A percentile compares a stretch with the other conserved stretches of the same genome.
phyloP scores from a whole-genome alignment of 2,797 vertebrate genomes.

The Pogonophryne albipinna region DNA sequence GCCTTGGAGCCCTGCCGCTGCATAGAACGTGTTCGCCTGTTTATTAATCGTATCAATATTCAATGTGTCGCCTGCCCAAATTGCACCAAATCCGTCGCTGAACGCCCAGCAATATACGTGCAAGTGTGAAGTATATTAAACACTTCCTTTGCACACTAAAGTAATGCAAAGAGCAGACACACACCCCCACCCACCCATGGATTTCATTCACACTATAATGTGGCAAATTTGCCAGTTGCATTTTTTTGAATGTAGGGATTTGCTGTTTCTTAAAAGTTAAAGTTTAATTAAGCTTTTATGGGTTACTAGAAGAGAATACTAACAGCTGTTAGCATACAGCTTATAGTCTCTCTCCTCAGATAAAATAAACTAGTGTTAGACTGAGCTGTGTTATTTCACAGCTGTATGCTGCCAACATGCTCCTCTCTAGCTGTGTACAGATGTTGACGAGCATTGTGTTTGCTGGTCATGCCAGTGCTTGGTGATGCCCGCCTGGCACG shows the following conservation, averaged over 20 bases:
- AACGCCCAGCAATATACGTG: too few species aligned
- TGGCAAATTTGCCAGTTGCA: neutral
- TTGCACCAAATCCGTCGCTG: too few species aligned
- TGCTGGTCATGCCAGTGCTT: constrained; percentile 53
- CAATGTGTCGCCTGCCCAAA: too few species aligned
- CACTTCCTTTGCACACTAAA: too few species aligned
- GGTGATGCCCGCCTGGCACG: constrained; percentile 70
- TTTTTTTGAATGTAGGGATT: neutral
- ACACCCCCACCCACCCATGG: too few species aligned
- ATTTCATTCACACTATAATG: neutral
- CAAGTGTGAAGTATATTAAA: too few species aligned
- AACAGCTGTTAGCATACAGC: too few species aligned
- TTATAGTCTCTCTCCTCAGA: constrained; percentile 1
- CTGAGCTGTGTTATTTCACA: constrained; percentile 26
- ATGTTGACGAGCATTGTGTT: constrained; percentile 10
- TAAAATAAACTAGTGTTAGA: constrained; percentile 10
- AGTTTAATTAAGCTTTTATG: neutral
- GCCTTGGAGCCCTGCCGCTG: too few species aligned
- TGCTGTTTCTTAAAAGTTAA: neutral
- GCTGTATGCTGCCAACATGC: constrained; percentile 31
- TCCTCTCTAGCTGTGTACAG: constrained; percentile 11
- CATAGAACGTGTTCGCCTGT: too few species aligned
- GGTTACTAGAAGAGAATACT: neutral
- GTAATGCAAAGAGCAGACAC: too few species aligned
- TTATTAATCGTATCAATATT: too few species aligned